Evolutionary conservation across 2,888 invertebrate genomes (phyloP), one percentile per base, ranked within the genome.

Genomic region (Drosophila imparisetae): DNA sequence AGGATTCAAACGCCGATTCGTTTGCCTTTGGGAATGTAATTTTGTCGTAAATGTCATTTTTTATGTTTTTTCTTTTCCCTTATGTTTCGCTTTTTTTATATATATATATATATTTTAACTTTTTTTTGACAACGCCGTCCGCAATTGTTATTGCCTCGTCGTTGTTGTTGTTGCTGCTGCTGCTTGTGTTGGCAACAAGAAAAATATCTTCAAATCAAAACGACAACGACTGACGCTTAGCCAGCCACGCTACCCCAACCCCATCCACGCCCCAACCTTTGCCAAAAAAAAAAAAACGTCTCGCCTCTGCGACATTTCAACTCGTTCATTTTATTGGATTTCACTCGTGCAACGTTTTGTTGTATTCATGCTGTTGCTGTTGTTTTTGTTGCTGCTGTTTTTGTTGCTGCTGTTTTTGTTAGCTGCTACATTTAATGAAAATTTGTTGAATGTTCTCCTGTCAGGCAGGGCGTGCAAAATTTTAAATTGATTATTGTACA

Each of bases 31-130:
- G 66, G 81, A 83, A 81, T 84, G 83, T 81, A 84, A 83, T 83
- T 83, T 83, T 80, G 78, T 75, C 82, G 80, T 80, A 78, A 84
- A 83, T 82, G 84, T 81, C 80, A 81, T 81, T 82, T 84, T 84
- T 84, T 83, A 83, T 81, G 81, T 81, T 71, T 59, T 59, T 53
- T 54, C 45, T 59, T 57, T 61, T 42, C 45, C 24, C 24, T 15
- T 45, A 45, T 24, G 45, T 45, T 15, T 45, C 8, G 15, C 15
- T 15, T 21, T 21, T n/a, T 70, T 48, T 32, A 10, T 45, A 29
- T 8, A 30, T 30, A 10, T 32, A 32, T 32, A 30, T 67, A 50
- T 40, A 4, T 45, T 48, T 32, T 27, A 7, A 13, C 3, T 3
- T 34, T 49, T 57, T 57, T 61, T 66, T 58, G 54, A 30, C 50